Conservation (phyloP, 2,888 invertebrate genomes). For the Gryllus longicercus region DNA sequence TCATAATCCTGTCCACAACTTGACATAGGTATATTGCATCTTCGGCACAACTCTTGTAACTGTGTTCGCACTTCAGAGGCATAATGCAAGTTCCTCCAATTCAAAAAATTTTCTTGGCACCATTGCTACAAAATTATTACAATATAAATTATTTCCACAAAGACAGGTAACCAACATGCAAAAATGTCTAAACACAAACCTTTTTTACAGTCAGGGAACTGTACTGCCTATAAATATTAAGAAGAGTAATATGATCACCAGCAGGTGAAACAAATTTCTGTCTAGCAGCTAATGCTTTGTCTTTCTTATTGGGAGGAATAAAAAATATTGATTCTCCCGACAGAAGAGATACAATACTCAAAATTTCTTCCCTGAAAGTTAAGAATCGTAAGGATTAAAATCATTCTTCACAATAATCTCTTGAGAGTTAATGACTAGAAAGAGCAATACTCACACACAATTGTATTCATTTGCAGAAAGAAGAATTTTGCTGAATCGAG, state of each 20-base stretch:
- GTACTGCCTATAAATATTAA: slow-evolving; percentile 84
- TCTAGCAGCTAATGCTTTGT: slow-evolving; percentile 68
- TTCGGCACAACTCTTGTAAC: slow-evolving; percentile 65
- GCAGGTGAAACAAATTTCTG: slow-evolving; percentile 77
- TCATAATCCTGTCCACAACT: slow-evolving; percentile 58
- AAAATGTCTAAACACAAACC: slow-evolving; percentile 22
- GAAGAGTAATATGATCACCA: slow-evolving; percentile 88
- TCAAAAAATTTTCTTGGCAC: slow-evolving; percentile 87
- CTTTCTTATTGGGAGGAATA: slow-evolving; percentile 69
- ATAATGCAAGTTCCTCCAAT: slow-evolving; percentile 75
- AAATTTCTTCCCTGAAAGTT: slow-evolving; percentile 56
- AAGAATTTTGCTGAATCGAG: slow-evolving; percentile 78
- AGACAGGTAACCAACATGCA: background rate
- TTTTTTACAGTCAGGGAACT: slow-evolving; percentile 43
- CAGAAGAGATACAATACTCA: slow-evolving; percentile 81
- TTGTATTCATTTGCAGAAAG: slow-evolving; percentile 71
- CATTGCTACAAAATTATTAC: slow-evolving; percentile 57
- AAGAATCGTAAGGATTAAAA: background rate
- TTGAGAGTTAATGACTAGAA: background rate
- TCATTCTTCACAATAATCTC: background rate
- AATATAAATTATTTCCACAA: background rate
- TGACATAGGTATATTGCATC: slow-evolving; percentile 57
- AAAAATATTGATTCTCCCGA: slow-evolving; percentile 85
- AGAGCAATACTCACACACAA: slow-evolving; percentile 60
- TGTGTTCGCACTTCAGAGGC: slow-evolving; percentile 79